Percentiles rank a stretch among this genome's conserved stretches.
Evolutionary conservation across 2,888 invertebrate species (phyloP).

Genomic region (Minunthozetes semirufus): DNA sequence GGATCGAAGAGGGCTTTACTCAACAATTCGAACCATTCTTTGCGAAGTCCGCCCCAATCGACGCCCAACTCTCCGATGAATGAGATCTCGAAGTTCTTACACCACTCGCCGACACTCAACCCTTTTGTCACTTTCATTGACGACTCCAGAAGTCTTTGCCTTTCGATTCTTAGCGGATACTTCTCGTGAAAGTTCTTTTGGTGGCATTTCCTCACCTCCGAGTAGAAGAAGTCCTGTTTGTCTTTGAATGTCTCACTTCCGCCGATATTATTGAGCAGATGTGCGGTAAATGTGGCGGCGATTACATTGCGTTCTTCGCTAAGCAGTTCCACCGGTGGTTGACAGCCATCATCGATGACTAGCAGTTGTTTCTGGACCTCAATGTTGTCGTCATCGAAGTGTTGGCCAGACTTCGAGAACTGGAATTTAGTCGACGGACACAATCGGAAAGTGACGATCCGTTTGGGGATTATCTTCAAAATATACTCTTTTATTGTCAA

Average conservation of each 20-base stretch:
- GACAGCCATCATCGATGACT: conserved; percentile 82
- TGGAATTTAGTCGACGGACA: conserved; percentile 87
- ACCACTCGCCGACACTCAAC: conserved; percentile 85
- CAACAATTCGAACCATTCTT: conserved; percentile 89
- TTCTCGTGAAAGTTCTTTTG: conserved; percentile 81
- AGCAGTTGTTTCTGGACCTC: conserved; percentile 55
- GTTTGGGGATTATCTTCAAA: conserved; percentile 83
- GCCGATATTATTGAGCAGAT: conserved; percentile 81
- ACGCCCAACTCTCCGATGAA: conserved; percentile 93
- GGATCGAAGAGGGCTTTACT: conserved; percentile 81
- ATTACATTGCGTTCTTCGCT: conserved; percentile 80
- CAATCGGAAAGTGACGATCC: conserved; percentile 79
- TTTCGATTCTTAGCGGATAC: conserved; percentile 68
- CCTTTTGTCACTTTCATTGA: conserved; percentile 76
- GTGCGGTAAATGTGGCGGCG: conserved; percentile 84
- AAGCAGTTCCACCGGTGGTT: conserved; percentile 72
- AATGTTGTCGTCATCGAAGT: not conserved
- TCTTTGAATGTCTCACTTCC: conserved; percentile 86
- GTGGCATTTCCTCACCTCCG: conserved; percentile 74
- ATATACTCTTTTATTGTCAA: conserved; percentile 87
- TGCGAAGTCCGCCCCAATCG: conserved; percentile 85
- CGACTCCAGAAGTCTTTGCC: conserved; percentile 74
- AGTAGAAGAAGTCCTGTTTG: conserved; percentile 66
- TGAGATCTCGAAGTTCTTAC: conserved; percentile 82
- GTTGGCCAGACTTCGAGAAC: conserved; percentile 41